A percentile compares a stretch with the other conserved stretches of the same genome.
These are phyloP conservation scores for Falco naumanni DNA, from an alignment of 2,797 vertebrate species.

Conservation along the genomic window DNA sequence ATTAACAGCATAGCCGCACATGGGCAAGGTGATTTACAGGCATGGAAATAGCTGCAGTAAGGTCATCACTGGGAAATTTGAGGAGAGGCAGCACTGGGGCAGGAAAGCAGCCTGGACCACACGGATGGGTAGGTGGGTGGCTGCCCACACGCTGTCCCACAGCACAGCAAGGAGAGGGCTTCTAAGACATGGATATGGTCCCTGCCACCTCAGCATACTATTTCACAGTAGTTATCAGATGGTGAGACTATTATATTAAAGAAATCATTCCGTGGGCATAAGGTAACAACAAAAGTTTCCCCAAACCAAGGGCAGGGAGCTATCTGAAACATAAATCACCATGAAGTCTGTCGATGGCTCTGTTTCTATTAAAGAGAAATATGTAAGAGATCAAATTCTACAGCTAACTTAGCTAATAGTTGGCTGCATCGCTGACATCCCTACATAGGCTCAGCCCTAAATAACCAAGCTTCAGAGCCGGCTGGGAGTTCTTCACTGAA, in stretches of 20 bases:
- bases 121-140: background rate
- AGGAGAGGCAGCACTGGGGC: fast-evolving
- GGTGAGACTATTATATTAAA: background rate
- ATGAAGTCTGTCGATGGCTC: background rate
- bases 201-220: background rate
- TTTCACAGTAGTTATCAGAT: background rate
- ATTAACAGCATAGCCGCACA: background rate
- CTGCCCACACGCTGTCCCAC: background rate
- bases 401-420: background rate
- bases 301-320: background rate
- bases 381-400: conserved; percentile 2
- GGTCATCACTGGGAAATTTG: background rate
- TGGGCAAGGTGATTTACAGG: background rate
- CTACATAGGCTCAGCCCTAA: background rate
- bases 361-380: conserved; percentile 27
- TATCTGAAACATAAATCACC: background rate
- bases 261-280: background rate
- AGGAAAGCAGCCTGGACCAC: background rate
- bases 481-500: background rate
- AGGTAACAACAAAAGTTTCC: background rate
- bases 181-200: background rate
- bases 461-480: background rate
- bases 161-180: background rate
- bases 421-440: background rate
- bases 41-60: background rate